A percentile compares a stretch with the other conserved stretches of the same genome.
phyloP scores from a whole-genome alignment of 1,140 invertebrate species.

The Penaeus chinensis region DNA sequence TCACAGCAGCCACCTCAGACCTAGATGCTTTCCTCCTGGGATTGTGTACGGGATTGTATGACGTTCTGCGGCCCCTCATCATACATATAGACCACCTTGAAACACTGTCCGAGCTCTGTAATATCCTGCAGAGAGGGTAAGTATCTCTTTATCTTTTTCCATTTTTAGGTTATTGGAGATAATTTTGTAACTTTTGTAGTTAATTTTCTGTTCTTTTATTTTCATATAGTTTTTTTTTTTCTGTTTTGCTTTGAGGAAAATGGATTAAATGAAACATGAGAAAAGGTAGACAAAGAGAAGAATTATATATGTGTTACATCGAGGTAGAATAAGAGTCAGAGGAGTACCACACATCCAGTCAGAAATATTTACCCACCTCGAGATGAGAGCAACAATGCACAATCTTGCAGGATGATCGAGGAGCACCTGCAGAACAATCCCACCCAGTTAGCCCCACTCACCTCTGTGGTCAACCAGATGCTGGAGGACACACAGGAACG shows the following conservation, averaged over 20 bases:
- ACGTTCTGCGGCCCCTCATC: slow-evolving; percentile 92
- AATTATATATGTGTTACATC: background rate
- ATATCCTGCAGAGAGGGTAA: slow-evolving; percentile 78
- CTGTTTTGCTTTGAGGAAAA: background rate
- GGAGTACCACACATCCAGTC: too few relatives aligned
- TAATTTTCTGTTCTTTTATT: background rate
- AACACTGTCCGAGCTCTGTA: slow-evolving; percentile 95
- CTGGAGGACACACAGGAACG: slow-evolving; percentile 96
- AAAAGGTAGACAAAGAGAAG: slow-evolving; percentile 64
- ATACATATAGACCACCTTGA: slow-evolving; percentile 98
- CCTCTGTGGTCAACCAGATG: slow-evolving; percentile 84
- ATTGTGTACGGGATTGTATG: slow-evolving; percentile 91
- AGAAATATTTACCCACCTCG: too few relatives aligned
- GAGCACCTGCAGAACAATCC: slow-evolving; percentile 90
- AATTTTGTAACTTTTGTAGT: background rate
- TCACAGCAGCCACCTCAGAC: slow-evolving; percentile 50
- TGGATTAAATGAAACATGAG: too few relatives aligned
- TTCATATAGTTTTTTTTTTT: background rate
- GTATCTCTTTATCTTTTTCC: slow-evolving; percentile 24
- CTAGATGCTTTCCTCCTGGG: slow-evolving; percentile 77
- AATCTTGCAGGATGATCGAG: slow-evolving; percentile 87
- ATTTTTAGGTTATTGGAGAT: background rate
- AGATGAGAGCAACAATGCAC: background rate
- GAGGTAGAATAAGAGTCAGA: too few relatives aligned
- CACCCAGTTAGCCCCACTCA: slow-evolving; percentile 84